Evolutionary conservation across 2,888 invertebrate genomes (phyloP).

Genomic region (Drosophila dives): DNA sequence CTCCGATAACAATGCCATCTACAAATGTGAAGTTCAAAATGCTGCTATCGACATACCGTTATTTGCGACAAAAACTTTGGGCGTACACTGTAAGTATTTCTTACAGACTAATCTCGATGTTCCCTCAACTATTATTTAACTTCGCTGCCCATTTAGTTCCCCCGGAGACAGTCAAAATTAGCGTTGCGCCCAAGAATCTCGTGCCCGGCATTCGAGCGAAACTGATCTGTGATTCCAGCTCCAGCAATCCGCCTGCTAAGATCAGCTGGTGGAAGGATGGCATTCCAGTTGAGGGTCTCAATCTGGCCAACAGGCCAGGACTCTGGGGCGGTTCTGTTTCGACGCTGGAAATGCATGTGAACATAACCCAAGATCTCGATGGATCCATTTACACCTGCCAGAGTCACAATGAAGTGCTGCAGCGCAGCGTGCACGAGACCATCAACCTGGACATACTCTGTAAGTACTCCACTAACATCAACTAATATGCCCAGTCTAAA

Average conservation of each 20-base stretch:
- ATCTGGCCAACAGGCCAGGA: constrained; percentile 81
- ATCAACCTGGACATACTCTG: constrained; percentile 82
- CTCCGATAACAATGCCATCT: constrained; percentile 83
- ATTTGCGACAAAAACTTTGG: constrained; percentile 80
- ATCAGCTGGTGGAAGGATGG: constrained; percentile 84
- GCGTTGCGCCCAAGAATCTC: constrained; percentile 80
- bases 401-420: constrained; percentile 82
- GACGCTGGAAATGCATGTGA: constrained; percentile 81
- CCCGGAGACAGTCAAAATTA: constrained; percentile 82
- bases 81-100: constrained; percentile 81
- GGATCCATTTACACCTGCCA: constrained; percentile 83
- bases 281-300: constrained; percentile 82
- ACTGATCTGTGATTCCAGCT: constrained; percentile 83
- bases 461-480: constrained; percentile 53
- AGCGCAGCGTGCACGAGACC: constrained; percentile 82
- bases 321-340: constrained; percentile 83
- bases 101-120: neutral
- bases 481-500: neutral
- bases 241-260: constrained; percentile 82
- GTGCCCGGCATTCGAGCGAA: constrained; percentile 82
- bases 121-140: neutral
- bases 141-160: constrained; percentile 66
- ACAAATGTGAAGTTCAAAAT: constrained; percentile 83
- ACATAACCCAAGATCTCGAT: constrained; percentile 83
- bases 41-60: constrained; percentile 83